Percentiles rank a stretch among this genome's conserved stretches.
These are phyloP conservation scores for pig (Sus scrofa) DNA, from an alignment of 2,113 vertebrate species.

Conservation along the genomic window T2T-Sscrofa CM000813.6:7461501-7462000, in stretches of 20 bases:
- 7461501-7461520: conserved; percentile 56
- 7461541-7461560: not conserved
- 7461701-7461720: not conserved
- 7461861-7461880: not conserved
- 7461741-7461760: not conserved
- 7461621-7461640: not conserved
- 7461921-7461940: not conserved
- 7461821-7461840: not conserved
- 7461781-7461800: not conserved
- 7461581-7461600: not conserved
- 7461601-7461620: not conserved
- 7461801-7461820: not conserved
- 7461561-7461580: not conserved
- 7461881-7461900: not conserved
- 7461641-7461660: not conserved
- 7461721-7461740: not conserved
- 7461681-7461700: not conserved
- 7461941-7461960: not conserved
- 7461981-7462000: not conserved
- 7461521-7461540: not conserved
- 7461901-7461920: not conserved
- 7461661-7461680: not conserved
- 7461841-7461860: not conserved
- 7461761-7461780: not conserved
- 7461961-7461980: not conserved